Evolutionary conservation across 2,888 invertebrate genomes (phyloP).

Genomic region (Marronus borbonicus): DNA sequence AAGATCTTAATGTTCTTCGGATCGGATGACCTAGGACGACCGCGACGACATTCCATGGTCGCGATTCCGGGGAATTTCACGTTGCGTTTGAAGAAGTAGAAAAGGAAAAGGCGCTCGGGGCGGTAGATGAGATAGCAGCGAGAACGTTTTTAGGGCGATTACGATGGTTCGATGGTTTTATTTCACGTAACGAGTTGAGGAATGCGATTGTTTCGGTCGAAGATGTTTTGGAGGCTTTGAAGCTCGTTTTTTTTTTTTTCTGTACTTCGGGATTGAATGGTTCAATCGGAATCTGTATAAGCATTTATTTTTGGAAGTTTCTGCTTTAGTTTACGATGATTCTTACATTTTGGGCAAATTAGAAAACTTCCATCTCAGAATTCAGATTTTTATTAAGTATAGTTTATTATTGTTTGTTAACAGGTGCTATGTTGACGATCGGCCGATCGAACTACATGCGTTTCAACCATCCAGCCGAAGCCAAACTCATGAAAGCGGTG

Average conservation of each 20-base stretch:
- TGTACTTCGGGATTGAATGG: no score
- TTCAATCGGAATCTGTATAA: no score
- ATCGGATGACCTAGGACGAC: conserved; percentile 5
- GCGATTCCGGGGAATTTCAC: conserved; percentile 19
- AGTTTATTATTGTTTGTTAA: conserved; percentile 56
- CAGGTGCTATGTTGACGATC: conserved; percentile 93
- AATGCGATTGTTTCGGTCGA: no score
- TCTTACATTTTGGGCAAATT: no score
- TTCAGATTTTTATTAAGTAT: no score
- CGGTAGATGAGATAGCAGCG: not conserved
- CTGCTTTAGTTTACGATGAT: no score
- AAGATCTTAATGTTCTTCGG: conserved; percentile 13
- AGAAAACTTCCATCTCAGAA: no score
- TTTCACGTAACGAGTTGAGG: no score
- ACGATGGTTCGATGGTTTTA: no score
- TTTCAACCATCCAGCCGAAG: conserved; percentile 94
- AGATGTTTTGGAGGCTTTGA: no score
- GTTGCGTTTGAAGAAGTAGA: not conserved
- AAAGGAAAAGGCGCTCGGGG: not conserved
- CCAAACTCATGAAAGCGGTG: conserved; percentile 88
- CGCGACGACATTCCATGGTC: conserved; percentile 4
- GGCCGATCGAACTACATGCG: conserved; percentile 93
- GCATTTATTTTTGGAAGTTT: no score
- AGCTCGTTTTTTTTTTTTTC: no score
- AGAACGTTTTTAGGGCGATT: not conserved